Evolutionary conservation across 2,888 invertebrate genomes (phyloP).

Genomic region (Trachelus troglodyta): DNA sequence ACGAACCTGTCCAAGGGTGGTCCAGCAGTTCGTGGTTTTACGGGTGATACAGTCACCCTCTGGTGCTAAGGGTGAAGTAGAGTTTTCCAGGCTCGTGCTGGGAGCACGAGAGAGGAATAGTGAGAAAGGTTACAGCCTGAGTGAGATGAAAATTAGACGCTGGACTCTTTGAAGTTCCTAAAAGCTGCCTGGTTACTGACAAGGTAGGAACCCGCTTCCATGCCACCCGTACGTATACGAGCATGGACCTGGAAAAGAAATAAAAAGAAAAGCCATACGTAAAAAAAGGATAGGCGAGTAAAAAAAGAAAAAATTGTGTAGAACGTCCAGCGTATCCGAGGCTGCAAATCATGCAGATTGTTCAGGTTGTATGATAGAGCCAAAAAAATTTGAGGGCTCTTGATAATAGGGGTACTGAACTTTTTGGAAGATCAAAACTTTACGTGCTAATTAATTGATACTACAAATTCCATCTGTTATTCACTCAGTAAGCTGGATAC

Average conservation of each 20-base stretch:
- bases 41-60: conserved; percentile 2
- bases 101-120: not conserved
- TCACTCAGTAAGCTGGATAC: too few species aligned
- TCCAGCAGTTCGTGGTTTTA: not conserved
- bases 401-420: too few species aligned
- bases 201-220: not conserved
- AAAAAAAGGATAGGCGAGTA: too few species aligned
- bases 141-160: not conserved
- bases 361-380: not conserved
- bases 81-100: too few species aligned
- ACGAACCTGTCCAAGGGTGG: too few species aligned
- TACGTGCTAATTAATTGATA: too few species aligned
- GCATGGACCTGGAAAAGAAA: not conserved
- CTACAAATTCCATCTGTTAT: too few species aligned
- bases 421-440: too few species aligned
- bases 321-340: not conserved
- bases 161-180: conserved; percentile 56
- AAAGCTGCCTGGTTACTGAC: conserved; percentile 42
- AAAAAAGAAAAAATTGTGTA: not conserved
- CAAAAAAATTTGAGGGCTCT: too few species aligned
- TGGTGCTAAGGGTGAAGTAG: too few species aligned
- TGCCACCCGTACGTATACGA: not conserved
- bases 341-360: not conserved
- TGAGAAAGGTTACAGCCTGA: not conserved
- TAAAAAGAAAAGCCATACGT: not conserved